Conservation (phyloP, 2,888 invertebrate genomes). For the Tolmerus cingulatus region DNA sequence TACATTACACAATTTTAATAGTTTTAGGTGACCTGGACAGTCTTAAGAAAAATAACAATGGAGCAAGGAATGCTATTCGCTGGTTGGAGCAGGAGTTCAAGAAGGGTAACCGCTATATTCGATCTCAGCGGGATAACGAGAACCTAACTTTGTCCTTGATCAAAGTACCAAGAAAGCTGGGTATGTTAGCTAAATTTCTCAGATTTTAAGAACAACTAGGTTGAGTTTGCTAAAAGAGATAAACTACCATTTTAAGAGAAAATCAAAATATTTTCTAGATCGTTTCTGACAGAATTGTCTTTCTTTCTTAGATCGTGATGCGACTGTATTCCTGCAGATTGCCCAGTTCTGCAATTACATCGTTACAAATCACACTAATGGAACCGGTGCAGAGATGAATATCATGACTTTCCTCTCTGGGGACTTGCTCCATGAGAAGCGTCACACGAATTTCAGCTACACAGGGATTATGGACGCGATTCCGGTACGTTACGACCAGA, state of each 20-base stretch:
- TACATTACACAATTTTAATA: slow-evolving; percentile 56
- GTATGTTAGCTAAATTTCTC: slow-evolving; percentile 62
- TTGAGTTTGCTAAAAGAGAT: not conserved
- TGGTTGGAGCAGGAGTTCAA: slow-evolving; percentile 91
- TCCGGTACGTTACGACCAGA: slow-evolving; percentile 82
- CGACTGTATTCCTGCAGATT: slow-evolving; percentile 61
- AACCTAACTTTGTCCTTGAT: slow-evolving; percentile 74
- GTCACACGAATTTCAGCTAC: slow-evolving; percentile 71
- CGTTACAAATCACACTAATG: slow-evolving; percentile 65
- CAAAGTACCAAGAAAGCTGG: slow-evolving; percentile 80
- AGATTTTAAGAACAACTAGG: not conserved
- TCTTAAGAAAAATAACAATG: slow-evolving; percentile 82
- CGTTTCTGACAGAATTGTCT: not conserved
- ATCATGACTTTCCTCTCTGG: slow-evolving; percentile 84
- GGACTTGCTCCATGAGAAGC: slow-evolving; percentile 61
- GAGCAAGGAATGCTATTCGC: slow-evolving; percentile 90
- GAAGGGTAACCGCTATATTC: slow-evolving; percentile 84
- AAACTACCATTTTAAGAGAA: not conserved
- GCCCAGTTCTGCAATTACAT: slow-evolving; percentile 63
- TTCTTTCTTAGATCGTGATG: slow-evolving; percentile 60
- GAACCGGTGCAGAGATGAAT: slow-evolving; percentile 61
- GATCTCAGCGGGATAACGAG: slow-evolving; percentile 87
- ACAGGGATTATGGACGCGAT: slow-evolving; percentile 81
- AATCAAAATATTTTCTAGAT: not conserved
- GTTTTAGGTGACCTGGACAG: slow-evolving; percentile 89